Conservation (phyloP, 2,888 invertebrate genomes). For the Drosophila maculinotata region DNA sequence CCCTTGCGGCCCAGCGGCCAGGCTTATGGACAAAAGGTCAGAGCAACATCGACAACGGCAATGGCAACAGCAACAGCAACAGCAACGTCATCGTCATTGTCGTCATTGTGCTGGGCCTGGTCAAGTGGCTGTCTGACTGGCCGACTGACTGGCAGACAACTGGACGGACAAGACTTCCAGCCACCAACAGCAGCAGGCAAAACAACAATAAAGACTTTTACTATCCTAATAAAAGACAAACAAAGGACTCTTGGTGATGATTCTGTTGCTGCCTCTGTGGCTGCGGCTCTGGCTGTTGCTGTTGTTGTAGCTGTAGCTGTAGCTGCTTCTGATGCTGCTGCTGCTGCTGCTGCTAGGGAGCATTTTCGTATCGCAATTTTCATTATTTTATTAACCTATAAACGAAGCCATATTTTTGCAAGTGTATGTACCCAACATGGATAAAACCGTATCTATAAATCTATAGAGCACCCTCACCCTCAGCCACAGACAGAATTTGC, state of each 20-base stretch:
- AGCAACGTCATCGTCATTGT: conserved; percentile 70
- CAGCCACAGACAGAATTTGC: conserved; percentile 24
- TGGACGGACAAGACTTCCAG: conserved; percentile 32
- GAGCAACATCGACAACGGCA: conserved; percentile 22
- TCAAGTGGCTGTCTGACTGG: conserved; percentile 64
- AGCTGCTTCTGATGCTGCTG: conserved; percentile 17
- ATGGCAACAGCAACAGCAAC: conserved; percentile 1
- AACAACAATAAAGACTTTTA: conserved; percentile 82
- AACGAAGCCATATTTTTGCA: conserved; percentile 79
- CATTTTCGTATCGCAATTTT: conserved; percentile 82
- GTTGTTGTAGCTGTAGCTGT: conserved; percentile 31
- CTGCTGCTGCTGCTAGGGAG: conserved; percentile 38
- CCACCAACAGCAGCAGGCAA: conserved; percentile 43
- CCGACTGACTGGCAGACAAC: conserved; percentile 7
- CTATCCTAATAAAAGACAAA: conserved; percentile 83
- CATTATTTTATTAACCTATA: conserved; percentile 85
- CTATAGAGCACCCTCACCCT: conserved; percentile 27
- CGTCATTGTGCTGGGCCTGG: conserved; percentile 68
- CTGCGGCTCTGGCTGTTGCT: conserved; percentile 19
- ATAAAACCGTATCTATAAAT: conserved; percentile 48
- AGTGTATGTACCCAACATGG: conserved; percentile 50
- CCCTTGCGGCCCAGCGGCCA: conserved; percentile 27
- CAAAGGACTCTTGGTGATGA: conserved; percentile 72
- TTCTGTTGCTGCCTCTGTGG: conserved; percentile 23
- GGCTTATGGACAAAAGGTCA: conserved; percentile 68